These are phyloP conservation scores for Tachyglossus aculeatus DNA, from an alignment of 2,797 vertebrate genomes.

Conservation along the genomic window DNA sequence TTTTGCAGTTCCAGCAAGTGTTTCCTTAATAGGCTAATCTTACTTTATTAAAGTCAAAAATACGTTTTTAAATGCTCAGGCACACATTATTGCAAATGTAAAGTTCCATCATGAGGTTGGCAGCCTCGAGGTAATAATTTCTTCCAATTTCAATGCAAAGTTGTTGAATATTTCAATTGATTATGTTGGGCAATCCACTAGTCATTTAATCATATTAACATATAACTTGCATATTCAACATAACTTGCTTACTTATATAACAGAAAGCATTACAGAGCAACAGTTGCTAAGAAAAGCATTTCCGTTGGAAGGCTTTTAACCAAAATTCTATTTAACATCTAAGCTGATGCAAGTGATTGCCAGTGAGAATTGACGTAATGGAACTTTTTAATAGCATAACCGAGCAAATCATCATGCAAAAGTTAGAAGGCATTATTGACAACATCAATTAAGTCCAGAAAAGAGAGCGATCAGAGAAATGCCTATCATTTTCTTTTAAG, in stretches of 20 bases:
- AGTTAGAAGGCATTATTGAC: conserved; percentile 15
- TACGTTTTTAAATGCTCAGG: conserved; percentile 47
- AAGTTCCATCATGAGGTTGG: conserved; percentile 50
- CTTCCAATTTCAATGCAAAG: conserved; percentile 53
- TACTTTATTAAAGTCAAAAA: conserved; percentile 54
- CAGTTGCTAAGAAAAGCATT: not conserved
- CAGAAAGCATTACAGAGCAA: conserved; percentile 26
- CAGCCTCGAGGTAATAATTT: conserved; percentile 59
- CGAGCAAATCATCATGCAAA: conserved; percentile 20
- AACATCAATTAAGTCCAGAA: conserved; percentile 22
- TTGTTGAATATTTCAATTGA: conserved; percentile 58
- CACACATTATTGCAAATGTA: conserved; percentile 47
- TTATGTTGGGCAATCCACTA: conserved; percentile 48
- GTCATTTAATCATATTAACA: conserved; percentile 62
- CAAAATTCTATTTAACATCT: not conserved
- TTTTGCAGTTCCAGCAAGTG: conserved; percentile 32
- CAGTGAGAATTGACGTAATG: conserved; percentile 15
- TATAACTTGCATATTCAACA: conserved; percentile 58
- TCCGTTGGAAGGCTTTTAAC: conserved; percentile 13
- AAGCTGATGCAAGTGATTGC: not conserved
- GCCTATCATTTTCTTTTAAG: conserved; percentile 1
- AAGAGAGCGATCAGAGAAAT: not conserved
- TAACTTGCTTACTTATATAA: conserved; percentile 5
- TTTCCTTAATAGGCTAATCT: conserved; percentile 51
- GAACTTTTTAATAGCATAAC: conserved; percentile 25